These are phyloP conservation scores for Axinella damicornis DNA, from an alignment of 37 sponge, comb jelly and placozoan genomes.

Conservation along the genomic window DNA sequence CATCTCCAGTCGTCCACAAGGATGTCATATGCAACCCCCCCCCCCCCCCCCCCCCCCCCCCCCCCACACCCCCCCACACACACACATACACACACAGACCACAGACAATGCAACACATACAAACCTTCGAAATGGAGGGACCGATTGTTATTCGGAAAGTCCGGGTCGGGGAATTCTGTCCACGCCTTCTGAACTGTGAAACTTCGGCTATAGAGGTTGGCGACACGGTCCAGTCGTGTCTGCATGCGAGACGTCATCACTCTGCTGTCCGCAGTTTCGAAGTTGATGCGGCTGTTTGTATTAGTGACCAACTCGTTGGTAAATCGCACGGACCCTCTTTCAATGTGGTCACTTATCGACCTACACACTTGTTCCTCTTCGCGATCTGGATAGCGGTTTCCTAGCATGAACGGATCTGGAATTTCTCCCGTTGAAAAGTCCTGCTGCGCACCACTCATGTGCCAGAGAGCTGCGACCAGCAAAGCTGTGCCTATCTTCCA, in stretches of 20 bases:
- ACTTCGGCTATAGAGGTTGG: constrained; percentile 11
- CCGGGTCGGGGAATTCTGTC: constrained; percentile 26
- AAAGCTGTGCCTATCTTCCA: no score
- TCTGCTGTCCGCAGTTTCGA: constrained; percentile 44
- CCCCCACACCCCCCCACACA: no score
- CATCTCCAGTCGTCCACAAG: not conserved
- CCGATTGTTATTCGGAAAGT: not conserved
- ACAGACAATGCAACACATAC: no score
- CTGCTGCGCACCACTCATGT: constrained; percentile 2
- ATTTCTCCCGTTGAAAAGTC: constrained; percentile 38
- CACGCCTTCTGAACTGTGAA: constrained; percentile 58
- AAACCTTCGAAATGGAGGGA: constrained; percentile 84
- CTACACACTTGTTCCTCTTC: constrained; percentile 65
- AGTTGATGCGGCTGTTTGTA: constrained; percentile 41
- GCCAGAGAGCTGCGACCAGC: not conserved
- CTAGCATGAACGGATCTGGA: constrained; percentile 37
- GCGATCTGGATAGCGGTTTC: constrained; percentile 65
- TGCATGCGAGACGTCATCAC: constrained; percentile 73
- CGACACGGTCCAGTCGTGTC: constrained; percentile 38
- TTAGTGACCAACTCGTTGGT: constrained; percentile 51
- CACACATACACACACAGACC: no score
- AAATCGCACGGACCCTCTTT: constrained; percentile 63
- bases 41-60: not conserved
- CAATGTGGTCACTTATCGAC: constrained; percentile 48
- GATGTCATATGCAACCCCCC: not conserved